phyloP scores from a whole-genome alignment of 2,888 invertebrate genomes.

The Ophonus ardosiacus region DNA sequence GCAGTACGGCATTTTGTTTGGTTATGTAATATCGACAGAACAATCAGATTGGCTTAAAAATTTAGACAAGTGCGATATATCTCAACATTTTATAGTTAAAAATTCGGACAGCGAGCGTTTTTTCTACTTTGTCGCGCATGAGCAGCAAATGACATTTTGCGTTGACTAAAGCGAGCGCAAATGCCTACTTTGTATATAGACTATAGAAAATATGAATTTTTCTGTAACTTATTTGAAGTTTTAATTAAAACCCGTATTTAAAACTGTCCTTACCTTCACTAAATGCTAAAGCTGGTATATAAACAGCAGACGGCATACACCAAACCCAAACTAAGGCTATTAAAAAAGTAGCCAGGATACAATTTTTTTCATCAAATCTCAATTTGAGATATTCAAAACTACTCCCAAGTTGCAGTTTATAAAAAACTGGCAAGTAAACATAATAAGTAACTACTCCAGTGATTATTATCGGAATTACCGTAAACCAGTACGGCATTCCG shows the following conservation, averaged over 20 bases:
- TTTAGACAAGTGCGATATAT: too few species aligned
- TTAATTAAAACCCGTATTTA: not conserved
- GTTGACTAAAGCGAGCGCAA: too few species aligned
- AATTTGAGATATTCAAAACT: conserved; percentile 81
- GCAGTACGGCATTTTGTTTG: too few species aligned
- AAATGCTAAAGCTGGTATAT: conserved; percentile 81
- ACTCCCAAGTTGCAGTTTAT: conserved; percentile 81
- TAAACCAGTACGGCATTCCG: conserved; percentile 81
- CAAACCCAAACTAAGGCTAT: conserved; percentile 78
- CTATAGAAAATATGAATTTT: too few species aligned
- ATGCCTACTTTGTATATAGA: too few species aligned
- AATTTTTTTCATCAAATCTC: conserved; percentile 78
- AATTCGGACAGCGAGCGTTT: too few species aligned
- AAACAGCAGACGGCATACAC: conserved; percentile 80
- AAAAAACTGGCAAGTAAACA: conserved; percentile 80
- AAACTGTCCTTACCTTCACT: conserved; percentile 77
- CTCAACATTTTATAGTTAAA: too few species aligned
- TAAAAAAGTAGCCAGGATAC: conserved; percentile 78
- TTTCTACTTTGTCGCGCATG: too few species aligned
- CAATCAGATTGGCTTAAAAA: too few species aligned
- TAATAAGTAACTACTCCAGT: conserved; percentile 1
- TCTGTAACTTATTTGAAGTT: too few species aligned
- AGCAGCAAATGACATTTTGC: too few species aligned
- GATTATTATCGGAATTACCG: conserved; percentile 74
- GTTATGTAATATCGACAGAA: too few species aligned